Percentiles rank a stretch among this genome's conserved stretches.
phyloP scores from a whole-genome alignment of 2,888 invertebrate species.

The Dione vanillae region DNA sequence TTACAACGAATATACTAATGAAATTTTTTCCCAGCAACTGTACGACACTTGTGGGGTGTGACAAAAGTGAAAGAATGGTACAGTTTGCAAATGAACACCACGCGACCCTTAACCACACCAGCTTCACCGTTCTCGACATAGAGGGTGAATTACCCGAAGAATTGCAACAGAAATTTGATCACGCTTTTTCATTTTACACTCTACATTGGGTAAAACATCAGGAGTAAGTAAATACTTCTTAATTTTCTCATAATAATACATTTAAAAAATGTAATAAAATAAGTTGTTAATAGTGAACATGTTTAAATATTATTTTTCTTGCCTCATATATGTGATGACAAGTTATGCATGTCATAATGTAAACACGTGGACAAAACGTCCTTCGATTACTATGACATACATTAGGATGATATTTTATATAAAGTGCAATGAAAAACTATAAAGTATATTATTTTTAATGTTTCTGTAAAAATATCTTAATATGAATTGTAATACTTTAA shows the following conservation, averaged over 20 bases:
- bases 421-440: neutral
- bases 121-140: constrained; percentile 85
- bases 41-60: constrained; percentile 85
- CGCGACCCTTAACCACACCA: constrained; percentile 67
- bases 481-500: too few species aligned
- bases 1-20: constrained; percentile 85
- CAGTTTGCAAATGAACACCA: constrained; percentile 85
- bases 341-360: neutral
- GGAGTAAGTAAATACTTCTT: constrained; percentile 75
- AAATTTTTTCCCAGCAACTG: constrained; percentile 85
- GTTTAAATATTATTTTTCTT: neutral
- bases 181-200: constrained; percentile 90
- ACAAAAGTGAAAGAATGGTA: constrained; percentile 89
- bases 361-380: constrained; percentile 27
- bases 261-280: neutral
- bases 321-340: neutral
- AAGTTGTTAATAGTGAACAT: too few species aligned
- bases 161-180: constrained; percentile 83
- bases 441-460: too few species aligned
- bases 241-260: neutral
- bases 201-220: constrained; percentile 91
- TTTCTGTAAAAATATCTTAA: neutral
- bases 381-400: constrained; percentile 21
- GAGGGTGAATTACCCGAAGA: constrained; percentile 76
- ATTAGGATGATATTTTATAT: neutral